Conservation (phyloP, 2,888 invertebrate genomes). For the Cosmopolites sordidus region DNA sequence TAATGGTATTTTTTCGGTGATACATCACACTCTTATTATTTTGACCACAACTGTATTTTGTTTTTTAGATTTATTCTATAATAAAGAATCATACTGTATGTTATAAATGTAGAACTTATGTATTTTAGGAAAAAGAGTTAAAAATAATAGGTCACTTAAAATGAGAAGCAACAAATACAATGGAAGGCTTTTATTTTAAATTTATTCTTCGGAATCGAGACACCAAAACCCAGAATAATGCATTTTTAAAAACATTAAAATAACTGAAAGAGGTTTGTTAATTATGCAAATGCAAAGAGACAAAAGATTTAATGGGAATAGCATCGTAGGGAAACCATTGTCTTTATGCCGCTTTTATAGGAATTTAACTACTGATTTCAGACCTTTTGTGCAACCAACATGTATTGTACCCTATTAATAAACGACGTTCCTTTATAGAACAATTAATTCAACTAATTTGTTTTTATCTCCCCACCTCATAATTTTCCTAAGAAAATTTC, state of each 20-base stretch:
- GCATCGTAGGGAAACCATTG: conserved; percentile 1
- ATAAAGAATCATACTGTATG: too few relatives aligned
- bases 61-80: too few relatives aligned
- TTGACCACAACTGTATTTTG: too few relatives aligned
- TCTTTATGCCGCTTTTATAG: conserved; percentile 1
- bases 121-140: too few relatives aligned
- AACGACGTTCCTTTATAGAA: not conserved
- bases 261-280: conserved; percentile 1
- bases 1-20: too few relatives aligned
- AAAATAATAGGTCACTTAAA: too few relatives aligned
- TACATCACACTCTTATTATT: too few relatives aligned
- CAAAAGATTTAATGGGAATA: conserved; percentile 2
- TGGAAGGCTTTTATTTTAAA: too few relatives aligned
- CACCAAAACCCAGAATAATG: too few relatives aligned
- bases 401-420: conserved; percentile 1
- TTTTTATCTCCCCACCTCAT: not conserved
- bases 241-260: not conserved
- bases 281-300: conserved; percentile 2
- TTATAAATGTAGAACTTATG: too few relatives aligned
- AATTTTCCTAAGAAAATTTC: not conserved
- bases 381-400: conserved; percentile 1
- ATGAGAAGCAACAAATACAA: too few relatives aligned
- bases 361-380: conserved; percentile 1
- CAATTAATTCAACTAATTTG: not conserved
- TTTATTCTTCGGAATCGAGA: too few relatives aligned